Base-by-base conservation (phyloP, 2,888 invertebrate species). In the Melitaea athalia region DNA sequence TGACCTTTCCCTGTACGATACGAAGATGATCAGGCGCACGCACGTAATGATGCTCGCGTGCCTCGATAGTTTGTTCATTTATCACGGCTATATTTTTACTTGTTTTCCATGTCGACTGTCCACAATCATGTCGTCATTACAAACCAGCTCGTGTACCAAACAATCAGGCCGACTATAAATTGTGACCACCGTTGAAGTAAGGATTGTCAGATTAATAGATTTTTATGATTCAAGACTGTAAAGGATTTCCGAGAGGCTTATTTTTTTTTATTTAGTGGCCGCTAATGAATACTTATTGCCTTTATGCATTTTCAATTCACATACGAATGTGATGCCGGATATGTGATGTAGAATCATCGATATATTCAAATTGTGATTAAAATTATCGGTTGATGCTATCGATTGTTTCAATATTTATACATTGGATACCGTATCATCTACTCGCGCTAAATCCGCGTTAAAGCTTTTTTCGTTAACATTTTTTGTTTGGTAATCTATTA, bases 71-170 rank as follows among this genome's bases (percentile, higher is more conserved):
- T 73, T 72, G 69, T 82, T 80, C 89, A 91, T 91, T 91, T 90
- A 89, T 89, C 89, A 91, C 85, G 79, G 81, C 81, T 78, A 82
- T 88, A 88, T 89, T 89, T 89, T 87, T 90, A 89, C 89, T 89
- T 87, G 88, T 90, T 88, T 86, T 81, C 84, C 85, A 83, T 88
- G 89, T 89, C 85, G 83, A 77, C 85, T 88, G 89, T 90, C 87
- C 84, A 89, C 91, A 89, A 88, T 86, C 90, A 88, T 90, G 91
- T 91, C 88, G 85, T 90, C 90, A 91, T 91, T 92, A 91, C 90
- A 82, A 84, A 80, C 87, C 83, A 79, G 85, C 81, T 78, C 85
- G 84, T 85, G 87, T 87, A 85, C 74, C 71, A 73, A 38, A 76
- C 82, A 80, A 86, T 88, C 87, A 85, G 78, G 84, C 82, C 79